Base-by-base conservation (phyloP, 2,888 invertebrate genomes). In the Agriopis marginaria region DNA sequence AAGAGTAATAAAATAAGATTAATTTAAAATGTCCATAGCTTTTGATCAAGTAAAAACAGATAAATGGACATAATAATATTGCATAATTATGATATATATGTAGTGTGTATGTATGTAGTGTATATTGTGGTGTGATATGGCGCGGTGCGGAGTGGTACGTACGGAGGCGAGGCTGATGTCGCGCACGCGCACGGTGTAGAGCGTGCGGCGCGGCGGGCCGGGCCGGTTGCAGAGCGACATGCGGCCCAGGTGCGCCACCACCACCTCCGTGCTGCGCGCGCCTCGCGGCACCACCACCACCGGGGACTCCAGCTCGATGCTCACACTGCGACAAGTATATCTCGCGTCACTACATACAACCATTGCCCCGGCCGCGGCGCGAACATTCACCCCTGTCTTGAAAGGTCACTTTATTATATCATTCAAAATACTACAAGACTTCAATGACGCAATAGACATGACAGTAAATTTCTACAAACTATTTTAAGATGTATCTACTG, bases 241-340 rank as follows among this genome's bases (percentile, higher is more conserved):
- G 86, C 97, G 97, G 50, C 99, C 99, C 75, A 99, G 95, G 95
- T 98, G 98, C 14, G 98, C 98, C 51, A 99, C 97, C 78, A 99
- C 95, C 63, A 99, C 98, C 85, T 98, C 96, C 11, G 96, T 84
- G 87, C 98, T 98, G 77, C 95, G 95, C 44, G 96, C 95, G 10
- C 96, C 95, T 73, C 98, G 95, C 0, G 99, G 99, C 64, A 99
- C 90, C 68, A 99, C 97, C 75, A 99, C 95, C 54, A 99, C 98
- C 0, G 99, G 99, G 62, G 98, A 98, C 87, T 98, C 98, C 79
- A 99, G 93, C 72, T 97, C 95, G 61, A 98, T 95, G 86, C 97
- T 97, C 71, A 98, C 92, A 68, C 96, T 96, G 75, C 85, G 60
- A 68, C 58, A 32, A 32, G 3, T 3, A 5, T 32, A 32, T 32